phyloP scores from a whole-genome alignment of 2,113 vertebrate species.

The Prietella phreatophila region DNA sequence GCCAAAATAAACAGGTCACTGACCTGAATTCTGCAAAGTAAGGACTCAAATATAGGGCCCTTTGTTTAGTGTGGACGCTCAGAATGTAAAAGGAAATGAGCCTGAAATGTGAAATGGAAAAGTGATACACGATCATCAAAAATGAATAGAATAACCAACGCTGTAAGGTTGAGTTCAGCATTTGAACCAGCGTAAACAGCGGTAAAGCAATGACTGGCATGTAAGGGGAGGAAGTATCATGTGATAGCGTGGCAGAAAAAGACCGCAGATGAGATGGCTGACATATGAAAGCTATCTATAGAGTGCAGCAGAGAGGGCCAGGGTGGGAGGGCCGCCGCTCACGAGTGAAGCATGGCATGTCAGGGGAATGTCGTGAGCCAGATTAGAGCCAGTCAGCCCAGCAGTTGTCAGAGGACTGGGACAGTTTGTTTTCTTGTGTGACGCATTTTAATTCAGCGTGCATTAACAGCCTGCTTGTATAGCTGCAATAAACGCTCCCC shows the following conservation, averaged over 20 bases:
- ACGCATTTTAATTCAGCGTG: not conserved
- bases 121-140: not conserved
- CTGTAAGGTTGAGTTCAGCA: not conserved
- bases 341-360: conserved; percentile 32
- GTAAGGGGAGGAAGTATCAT: conserved; percentile 69
- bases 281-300: conserved; percentile 69
- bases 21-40: conserved; percentile 25
- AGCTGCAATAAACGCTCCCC: not conserved
- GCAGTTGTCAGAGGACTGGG: conserved; percentile 58
- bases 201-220: conserved; percentile 62
- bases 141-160: not conserved
- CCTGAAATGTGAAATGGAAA: not conserved
- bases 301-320: conserved; percentile 60
- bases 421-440: conserved; percentile 24
- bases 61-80: conserved; percentile 32
- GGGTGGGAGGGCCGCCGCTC: conserved; percentile 1
- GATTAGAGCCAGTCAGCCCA: conserved; percentile 54
- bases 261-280: conserved; percentile 69
- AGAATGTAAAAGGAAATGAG: conserved; percentile 18
- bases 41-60: conserved; percentile 6
- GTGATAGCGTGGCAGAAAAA: conserved; percentile 63
- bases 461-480: conserved; percentile 47
- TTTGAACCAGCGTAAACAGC: conserved; percentile 60
- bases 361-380: conserved; percentile 53
- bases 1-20: conserved; percentile 39